These are phyloP conservation scores for Nautilus pompilius DNA, from an alignment of 1,140 invertebrate species.

Conservation along the genomic window DNA sequence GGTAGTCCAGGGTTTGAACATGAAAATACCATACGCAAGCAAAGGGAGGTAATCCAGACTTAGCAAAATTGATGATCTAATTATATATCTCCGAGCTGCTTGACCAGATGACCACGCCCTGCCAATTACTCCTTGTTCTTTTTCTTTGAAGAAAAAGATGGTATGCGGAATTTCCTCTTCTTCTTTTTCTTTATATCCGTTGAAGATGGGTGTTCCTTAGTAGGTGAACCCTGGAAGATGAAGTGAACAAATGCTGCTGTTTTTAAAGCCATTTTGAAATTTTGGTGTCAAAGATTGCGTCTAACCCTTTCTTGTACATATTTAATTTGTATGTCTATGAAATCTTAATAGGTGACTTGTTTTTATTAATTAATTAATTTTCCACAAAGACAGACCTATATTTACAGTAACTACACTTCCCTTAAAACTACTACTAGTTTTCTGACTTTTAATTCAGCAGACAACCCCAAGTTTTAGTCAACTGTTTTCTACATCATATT, in stretches of 20 bases:
- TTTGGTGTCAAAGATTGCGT: background rate
- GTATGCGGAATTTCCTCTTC: constrained; percentile 55
- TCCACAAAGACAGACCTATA: too few species aligned
- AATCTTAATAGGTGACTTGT: background rate
- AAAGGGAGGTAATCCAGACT: background rate
- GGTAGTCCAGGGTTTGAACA: background rate
- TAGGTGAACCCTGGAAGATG: constrained; percentile 42
- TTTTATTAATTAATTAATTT: too few species aligned
- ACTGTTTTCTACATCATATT: too few species aligned
- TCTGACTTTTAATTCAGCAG: too few species aligned
- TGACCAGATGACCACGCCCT: background rate
- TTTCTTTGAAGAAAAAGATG: constrained; percentile 52
- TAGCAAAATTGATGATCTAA: background rate
- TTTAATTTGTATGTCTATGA: background rate
- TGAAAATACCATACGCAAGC: background rate
- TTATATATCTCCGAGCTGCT: background rate
- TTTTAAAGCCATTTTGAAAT: background rate
- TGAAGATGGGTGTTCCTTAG: constrained; percentile 46
- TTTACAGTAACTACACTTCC: too few species aligned
- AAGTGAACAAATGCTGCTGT: background rate
- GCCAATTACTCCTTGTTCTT: constrained; percentile 38
- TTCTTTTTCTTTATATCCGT: constrained; percentile 51
- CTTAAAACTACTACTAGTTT: too few species aligned
- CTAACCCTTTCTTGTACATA: background rate
- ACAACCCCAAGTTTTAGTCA: too few species aligned